These are phyloP conservation scores for Papilio polyxenes DNA, from an alignment of 1,140 invertebrate genomes.

Conservation along the genomic window DNA sequence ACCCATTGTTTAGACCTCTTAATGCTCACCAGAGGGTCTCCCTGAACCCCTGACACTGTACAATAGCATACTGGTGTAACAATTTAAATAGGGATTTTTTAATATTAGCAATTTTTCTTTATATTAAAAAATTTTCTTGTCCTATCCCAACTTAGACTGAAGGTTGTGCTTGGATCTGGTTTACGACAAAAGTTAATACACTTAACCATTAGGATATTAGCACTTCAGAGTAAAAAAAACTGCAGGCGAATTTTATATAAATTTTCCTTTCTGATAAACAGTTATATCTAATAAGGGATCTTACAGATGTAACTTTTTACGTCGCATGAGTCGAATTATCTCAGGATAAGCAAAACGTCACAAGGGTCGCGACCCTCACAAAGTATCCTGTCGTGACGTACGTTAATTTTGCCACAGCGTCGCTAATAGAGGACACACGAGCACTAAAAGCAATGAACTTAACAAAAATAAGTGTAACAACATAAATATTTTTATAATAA, in stretches of 20 bases:
- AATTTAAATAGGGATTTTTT: background rate
- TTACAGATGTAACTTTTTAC: too few species aligned
- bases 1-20: constrained; percentile 49
- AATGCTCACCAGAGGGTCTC: background rate
- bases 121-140: too few species aligned
- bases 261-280: too few species aligned
- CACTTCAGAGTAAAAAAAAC: too few species aligned
- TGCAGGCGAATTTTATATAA: too few species aligned
- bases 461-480: background rate
- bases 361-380: background rate
- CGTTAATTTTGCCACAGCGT: background rate
- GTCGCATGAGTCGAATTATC: background rate
- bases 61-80: constrained; percentile 28
- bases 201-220: too few species aligned
- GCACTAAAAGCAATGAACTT: background rate
- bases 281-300: too few species aligned
- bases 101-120: background rate
- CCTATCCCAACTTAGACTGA: too few species aligned
- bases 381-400: background rate
- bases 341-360: background rate
- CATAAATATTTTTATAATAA: too few species aligned
- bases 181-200: too few species aligned
- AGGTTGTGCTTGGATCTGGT: too few species aligned
- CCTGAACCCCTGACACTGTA: background rate
- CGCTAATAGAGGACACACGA: constrained; percentile 6